Evolutionary conservation across 2,888 invertebrate species (phyloP).

Genomic region (Yponomeuta malinellus): DNA sequence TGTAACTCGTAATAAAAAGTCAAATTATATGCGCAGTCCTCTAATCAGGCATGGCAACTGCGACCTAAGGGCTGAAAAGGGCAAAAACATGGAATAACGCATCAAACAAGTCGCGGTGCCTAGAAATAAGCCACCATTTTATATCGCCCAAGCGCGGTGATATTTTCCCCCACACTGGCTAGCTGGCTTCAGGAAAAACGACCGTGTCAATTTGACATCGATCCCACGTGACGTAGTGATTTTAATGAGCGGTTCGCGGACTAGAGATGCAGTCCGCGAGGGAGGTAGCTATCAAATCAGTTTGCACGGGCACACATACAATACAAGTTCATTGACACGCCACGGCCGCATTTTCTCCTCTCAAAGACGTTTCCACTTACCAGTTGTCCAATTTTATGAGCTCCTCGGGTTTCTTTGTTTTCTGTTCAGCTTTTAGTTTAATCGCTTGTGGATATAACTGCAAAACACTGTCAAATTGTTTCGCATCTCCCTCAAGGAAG

Average conservation of each 20-base stretch:
- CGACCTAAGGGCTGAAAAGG: constrained; percentile 24
- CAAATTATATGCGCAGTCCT: background rate
- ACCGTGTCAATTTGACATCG: constrained; percentile 80
- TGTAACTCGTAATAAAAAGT: constrained; percentile 14
- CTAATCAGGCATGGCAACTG: background rate
- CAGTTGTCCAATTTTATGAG: constrained; percentile 96
- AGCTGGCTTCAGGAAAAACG: constrained; percentile 66
- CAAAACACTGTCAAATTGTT: constrained; percentile 91
- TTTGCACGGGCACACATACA: constrained; percentile 77
- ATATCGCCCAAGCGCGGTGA: constrained; percentile 72
- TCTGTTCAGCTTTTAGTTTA: constrained; percentile 91
- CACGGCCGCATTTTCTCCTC: constrained; percentile 77
- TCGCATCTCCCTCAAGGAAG: constrained; percentile 92
- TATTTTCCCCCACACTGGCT: constrained; percentile 68
- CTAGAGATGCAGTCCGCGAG: constrained; percentile 79
- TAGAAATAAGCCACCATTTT: constrained; percentile 74
- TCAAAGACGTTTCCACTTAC: constrained; percentile 81
- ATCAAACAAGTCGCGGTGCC: constrained; percentile 56
- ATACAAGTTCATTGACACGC: constrained; percentile 78
- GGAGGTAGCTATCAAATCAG: constrained; percentile 79
- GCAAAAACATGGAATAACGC: constrained; percentile 45
- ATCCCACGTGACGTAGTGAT: constrained; percentile 84
- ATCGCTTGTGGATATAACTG: constrained; percentile 94
- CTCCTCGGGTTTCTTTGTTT: constrained; percentile 95
- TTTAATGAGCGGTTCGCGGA: constrained; percentile 80